phyloP scores from a whole-genome alignment of 2,797 vertebrate genomes.

The Sphenopsis melanotis region DNA sequence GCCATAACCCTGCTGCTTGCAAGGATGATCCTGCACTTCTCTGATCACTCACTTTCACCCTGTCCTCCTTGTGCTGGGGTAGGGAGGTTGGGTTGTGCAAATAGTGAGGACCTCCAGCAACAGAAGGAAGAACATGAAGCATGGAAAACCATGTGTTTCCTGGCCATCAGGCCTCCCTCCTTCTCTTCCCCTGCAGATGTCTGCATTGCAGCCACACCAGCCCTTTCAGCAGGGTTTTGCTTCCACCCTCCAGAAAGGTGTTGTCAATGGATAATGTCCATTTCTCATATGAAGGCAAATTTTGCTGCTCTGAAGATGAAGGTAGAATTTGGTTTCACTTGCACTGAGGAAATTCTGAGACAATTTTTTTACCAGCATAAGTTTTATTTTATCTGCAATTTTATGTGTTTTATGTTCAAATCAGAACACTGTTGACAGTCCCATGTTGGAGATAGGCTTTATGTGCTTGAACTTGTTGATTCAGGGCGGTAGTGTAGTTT shows the following conservation, averaged over 20 bases:
- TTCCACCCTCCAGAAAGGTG: rapidly evolving
- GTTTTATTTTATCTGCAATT: neutral
- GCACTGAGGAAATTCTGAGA: neutral
- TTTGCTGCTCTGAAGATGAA: neutral
- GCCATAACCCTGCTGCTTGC: neutral
- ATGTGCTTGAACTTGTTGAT: neutral
- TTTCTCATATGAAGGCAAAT: neutral
- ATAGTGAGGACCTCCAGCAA: neutral
- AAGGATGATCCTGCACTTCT: neutral
- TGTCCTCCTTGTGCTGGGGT: neutral
- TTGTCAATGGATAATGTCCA: neutral
- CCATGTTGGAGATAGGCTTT: neutral
- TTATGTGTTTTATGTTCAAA: neutral
- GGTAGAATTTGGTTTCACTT: neutral
- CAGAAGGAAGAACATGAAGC: neutral
- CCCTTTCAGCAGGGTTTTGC: neutral
- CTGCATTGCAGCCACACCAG: neutral
- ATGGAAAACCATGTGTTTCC: neutral
- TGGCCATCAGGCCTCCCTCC: neutral
- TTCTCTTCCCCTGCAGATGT: neutral
- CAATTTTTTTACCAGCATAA: neutral
- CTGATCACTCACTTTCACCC: neutral
- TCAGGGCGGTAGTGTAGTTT: neutral
- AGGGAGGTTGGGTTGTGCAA: neutral
- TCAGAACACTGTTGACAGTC: neutral